A percentile compares a stretch with the other conserved stretches of the same genome.
These are phyloP conservation scores for Flexamia atlantica DNA, from an alignment of 2,888 invertebrate species.

Conservation along the genomic window DNA sequence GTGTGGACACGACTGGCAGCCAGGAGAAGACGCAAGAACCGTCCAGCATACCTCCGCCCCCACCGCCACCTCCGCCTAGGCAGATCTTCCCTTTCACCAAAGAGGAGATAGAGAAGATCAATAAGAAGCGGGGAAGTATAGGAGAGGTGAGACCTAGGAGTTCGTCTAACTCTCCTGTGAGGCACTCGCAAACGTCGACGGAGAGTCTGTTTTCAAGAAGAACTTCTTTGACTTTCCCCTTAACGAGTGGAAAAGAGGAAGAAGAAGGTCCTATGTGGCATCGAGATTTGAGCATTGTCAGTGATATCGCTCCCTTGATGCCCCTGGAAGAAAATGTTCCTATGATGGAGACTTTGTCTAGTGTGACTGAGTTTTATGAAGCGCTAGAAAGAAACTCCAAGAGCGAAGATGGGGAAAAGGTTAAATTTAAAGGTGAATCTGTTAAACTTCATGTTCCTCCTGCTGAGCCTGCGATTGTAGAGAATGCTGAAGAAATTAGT, in stretches of 20 bases:
- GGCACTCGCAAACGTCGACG: constrained; percentile 62
- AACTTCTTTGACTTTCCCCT: constrained; percentile 55
- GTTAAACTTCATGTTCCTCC: constrained; percentile 61
- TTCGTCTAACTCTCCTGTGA: constrained; percentile 54
- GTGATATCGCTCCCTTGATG: constrained; percentile 5
- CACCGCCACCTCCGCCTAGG: constrained; percentile 70
- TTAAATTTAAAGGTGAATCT: constrained; percentile 34
- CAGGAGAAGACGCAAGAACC: constrained; percentile 27
- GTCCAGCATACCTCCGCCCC: constrained; percentile 60
- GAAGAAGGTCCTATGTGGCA: constrained; percentile 53
- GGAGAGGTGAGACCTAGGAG: constrained; percentile 45
- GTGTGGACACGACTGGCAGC: not conserved
- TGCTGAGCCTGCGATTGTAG: constrained; percentile 13
- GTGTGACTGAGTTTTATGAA: constrained; percentile 46
- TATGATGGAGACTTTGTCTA: constrained; percentile 45
- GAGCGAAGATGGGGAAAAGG: constrained; percentile 24
- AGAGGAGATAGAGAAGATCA: constrained; percentile 70
- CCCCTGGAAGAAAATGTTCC: constrained; percentile 46
- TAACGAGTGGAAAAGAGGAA: not conserved
- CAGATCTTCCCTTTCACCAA: constrained; percentile 71
- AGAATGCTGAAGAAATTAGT: constrained; percentile 63
- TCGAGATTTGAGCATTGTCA: constrained; percentile 41
- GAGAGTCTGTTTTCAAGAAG: constrained; percentile 27
- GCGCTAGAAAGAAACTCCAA: constrained; percentile 38
- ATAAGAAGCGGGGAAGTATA: constrained; percentile 62